Evolutionary conservation across 2,888 invertebrate genomes (phyloP), one percentile per base, ranked within the genome.

Genomic region (Taenaris catops): DNA sequence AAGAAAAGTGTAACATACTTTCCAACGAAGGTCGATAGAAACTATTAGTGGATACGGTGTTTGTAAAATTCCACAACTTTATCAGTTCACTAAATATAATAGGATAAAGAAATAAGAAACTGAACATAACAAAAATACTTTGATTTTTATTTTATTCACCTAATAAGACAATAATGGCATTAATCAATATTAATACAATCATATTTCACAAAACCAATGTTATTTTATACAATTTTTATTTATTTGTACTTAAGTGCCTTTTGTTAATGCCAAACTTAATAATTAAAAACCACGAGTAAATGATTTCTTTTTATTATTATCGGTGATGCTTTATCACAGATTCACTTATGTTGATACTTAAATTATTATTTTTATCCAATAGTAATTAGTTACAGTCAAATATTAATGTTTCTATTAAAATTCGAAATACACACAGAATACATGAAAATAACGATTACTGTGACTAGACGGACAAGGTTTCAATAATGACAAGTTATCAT

Each of bases 171-270:
- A 61, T 65, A 43, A 37, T 42, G 39, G 43, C 43, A 43, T 43
- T 43, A 31, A 40, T 56, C 50, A 56, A 55, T 51, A 55, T 48
- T 56, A 50, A 49, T 52, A 46, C 38, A 43, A 44, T 39, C 32
- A 34, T 37, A 44, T 38, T 43, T 45, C 12, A 8, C 23, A 49
- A 47, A 45, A 44, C 43, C 53, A 46, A 44, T 44, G 34, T 29
- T 46, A 44, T 37, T 36, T 36, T 40, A 42, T 40, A 41, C 40
- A 42, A 34, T 34, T 38, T 28, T 21, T 7, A n/a, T 3, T 17
- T 4, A 63, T 83, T 83, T 84, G 83, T 84, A 84, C 83, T 83
- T 66, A 63, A 74, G 75, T 79, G 78, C 75, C 61, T 60, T 58
- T 62, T 56, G 38, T 48, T 41, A 40, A 39, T 45, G 39, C 33